Percentiles rank a stretch among this genome's conserved stretches.
Conservation (phyloP, 2,797 vertebrate species). For the Argya squamiceps region DNA sequence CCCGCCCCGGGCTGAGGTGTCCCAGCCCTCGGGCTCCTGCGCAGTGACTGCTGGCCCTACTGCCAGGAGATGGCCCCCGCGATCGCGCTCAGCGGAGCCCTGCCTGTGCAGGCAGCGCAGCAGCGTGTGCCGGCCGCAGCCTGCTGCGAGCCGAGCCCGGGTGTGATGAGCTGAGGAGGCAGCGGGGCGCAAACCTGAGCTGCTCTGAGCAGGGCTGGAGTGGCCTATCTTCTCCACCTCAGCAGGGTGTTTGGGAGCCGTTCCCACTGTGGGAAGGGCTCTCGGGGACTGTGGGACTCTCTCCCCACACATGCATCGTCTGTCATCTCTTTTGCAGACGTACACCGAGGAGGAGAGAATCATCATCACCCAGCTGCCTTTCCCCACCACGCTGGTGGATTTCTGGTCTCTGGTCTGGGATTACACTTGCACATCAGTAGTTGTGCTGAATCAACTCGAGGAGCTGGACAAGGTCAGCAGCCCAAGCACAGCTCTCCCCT, state of each 20-base stretch:
- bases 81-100: background rate
- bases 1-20: background rate
- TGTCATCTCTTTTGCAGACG: background rate
- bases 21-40: background rate
- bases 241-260: background rate
- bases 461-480: constrained; percentile 60
- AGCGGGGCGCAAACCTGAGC: background rate
- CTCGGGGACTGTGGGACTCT: background rate
- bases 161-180: background rate
- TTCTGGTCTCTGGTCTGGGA: constrained; percentile 73
- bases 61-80: constrained; percentile 19
- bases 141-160: background rate
- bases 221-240: background rate
- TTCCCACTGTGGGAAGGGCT: rapidly evolving
- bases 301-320: rapidly evolving
- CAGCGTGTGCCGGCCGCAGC: background rate
- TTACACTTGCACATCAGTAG: constrained; percentile 52
- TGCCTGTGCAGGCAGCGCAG: background rate
- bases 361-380: constrained; percentile 63
- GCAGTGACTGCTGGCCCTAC: background rate
- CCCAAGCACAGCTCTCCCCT: rapidly evolving
- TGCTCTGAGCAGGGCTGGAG: background rate
- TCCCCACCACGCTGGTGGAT: constrained; percentile 35
- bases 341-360: constrained; percentile 43
- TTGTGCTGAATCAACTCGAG: constrained; percentile 44